Conservation (phyloP, 2,113 vertebrate species). For the Balaenoptera acutorostrata region DNA sequence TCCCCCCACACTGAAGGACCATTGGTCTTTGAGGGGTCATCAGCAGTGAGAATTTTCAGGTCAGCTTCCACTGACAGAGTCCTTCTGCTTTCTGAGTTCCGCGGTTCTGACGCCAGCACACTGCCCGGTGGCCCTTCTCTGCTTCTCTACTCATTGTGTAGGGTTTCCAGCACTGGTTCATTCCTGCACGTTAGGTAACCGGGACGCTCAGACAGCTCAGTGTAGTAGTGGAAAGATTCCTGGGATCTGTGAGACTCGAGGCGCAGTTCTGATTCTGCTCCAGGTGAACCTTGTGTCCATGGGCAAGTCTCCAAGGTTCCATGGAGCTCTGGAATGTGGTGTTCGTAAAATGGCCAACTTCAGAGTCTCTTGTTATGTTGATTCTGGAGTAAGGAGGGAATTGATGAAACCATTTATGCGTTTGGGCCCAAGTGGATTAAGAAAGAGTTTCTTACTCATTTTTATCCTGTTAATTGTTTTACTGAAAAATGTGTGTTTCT, state of each 20-base stretch:
- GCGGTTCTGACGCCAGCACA: background rate
- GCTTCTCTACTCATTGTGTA: background rate
- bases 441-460: background rate
- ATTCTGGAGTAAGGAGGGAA: background rate
- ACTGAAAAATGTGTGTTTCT: constrained; percentile 28
- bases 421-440: background rate
- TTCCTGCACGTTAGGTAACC: background rate
- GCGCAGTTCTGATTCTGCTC: background rate
- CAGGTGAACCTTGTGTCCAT: background rate
- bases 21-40: background rate
- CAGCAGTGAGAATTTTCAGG: background rate
- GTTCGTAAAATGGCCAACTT: background rate
- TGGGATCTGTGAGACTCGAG: background rate
- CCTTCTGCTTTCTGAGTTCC: background rate
- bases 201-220: background rate
- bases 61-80: background rate
- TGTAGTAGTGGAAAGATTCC: background rate
- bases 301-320: background rate
- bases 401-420: background rate
- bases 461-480: constrained; percentile 12
- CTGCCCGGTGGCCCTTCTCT: background rate
- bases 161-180: background rate
- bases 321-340: background rate
- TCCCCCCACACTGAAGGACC: background rate
- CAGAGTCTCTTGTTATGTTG: background rate